Evolutionary conservation across 2,113 vertebrate genomes (phyloP), one percentile per base, ranked within the genome.

Genomic region (Glareola pratincola): DNA sequence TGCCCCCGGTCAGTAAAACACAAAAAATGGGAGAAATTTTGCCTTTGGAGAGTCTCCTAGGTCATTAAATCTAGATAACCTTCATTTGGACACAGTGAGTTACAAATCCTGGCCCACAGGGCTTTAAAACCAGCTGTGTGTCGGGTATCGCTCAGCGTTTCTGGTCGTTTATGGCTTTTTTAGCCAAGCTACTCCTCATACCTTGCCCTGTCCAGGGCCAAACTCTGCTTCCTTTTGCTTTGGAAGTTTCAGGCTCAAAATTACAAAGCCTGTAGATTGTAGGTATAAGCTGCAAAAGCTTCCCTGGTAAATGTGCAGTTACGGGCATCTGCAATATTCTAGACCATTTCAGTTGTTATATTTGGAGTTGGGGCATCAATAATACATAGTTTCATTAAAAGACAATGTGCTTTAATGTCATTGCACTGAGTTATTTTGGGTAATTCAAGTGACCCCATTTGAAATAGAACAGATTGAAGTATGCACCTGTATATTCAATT

Each of bases 341-440:
- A 39, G 95, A 37, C 59, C 53, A 37, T 83, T 96, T 85, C 36
- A 51, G 88, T 34, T 62, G 78, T 90, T 92, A 41, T 84, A 78
- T 94, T 92, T 94, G 73, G 91, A 79, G 54, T 0, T 15, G 26
- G 18, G 36, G 12, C 74, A 92, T 97, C 45, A 89, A 87, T 92
- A 95, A 92, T 92, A 94, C 80, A 95, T 78, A 3, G 20, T 91
- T 90, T 82, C 77, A 77, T 87, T 90, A 97, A 96, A 96, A 95
- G 51, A 54, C 47, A 90, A 43, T 89, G 73, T 90, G 74, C 45
- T 94, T 94, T 94, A 85, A 73, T 95, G 80, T 91, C 86, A 79
- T 64, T 78, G 77, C 91, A 72, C 62, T 39, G 84, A 89, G 69
- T 75, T 95, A 94, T 91, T 96, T 76, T 92, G 64, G 57, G 80